A percentile compares a stretch with the other conserved stretches of the same genome.
Evolutionary conservation across 2,888 invertebrate genomes (phyloP).

Genomic region (Caenorhabditis afra): DNA sequence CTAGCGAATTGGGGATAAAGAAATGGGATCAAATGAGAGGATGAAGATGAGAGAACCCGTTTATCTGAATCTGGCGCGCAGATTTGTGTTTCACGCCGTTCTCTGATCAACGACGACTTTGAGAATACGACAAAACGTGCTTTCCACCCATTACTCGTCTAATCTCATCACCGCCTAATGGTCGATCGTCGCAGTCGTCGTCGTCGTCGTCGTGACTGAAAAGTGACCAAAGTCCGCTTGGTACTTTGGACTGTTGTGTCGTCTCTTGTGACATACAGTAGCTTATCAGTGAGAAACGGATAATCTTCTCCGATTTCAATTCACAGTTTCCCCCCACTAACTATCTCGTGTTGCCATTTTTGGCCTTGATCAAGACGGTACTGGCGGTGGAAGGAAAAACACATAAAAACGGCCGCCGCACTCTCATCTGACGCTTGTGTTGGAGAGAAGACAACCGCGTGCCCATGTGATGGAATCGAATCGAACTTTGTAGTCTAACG

Average conservation of each 20-base stretch:
- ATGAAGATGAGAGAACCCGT: not conserved
- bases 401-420: constrained; percentile 3
- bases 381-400: not conserved
- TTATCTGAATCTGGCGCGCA: too few relatives aligned
- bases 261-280: not conserved
- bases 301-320: too few relatives aligned
- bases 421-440: constrained; percentile 44
- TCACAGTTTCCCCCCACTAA: too few relatives aligned
- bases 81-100: not conserved
- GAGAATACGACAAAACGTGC: constrained; percentile 10
- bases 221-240: constrained; percentile 35
- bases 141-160: constrained; percentile 7
- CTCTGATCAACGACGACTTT: not conserved
- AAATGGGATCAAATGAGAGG: not conserved
- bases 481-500: constrained; percentile 53
- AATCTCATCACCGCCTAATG: constrained; percentile 13
- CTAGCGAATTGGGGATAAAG: not conserved
- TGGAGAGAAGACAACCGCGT: too few relatives aligned
- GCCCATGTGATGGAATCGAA: constrained; percentile 44
- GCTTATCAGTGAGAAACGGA: not conserved
- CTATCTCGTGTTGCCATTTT: not conserved
- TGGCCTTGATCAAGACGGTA: constrained; percentile 29
- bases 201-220: too few relatives aligned
- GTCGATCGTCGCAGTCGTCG: constrained; percentile 40
- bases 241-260: constrained; percentile 32